A percentile compares a stretch with the other conserved stretches of the same genome.
Conservation (phyloP, 2,113 vertebrate species). For the Callaeas wilsoni region DNA sequence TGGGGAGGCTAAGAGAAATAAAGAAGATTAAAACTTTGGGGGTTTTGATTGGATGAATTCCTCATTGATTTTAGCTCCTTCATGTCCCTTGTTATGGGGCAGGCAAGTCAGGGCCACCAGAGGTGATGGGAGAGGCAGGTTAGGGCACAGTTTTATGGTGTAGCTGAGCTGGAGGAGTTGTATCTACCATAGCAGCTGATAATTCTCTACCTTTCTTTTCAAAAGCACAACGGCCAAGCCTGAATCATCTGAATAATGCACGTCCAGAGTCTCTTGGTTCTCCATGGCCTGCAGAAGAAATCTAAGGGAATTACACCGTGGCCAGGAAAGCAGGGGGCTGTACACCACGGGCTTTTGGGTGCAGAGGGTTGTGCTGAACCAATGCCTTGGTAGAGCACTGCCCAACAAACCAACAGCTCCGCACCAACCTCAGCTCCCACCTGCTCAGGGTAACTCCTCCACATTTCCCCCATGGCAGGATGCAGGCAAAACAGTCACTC, state of each 20-base stretch:
- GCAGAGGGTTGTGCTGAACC: not conserved
- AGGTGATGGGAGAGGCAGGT: not conserved
- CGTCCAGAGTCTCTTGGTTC: not conserved
- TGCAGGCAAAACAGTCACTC: not conserved
- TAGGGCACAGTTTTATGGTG: not conserved
- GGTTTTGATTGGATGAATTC: not conserved
- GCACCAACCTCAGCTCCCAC: not conserved
- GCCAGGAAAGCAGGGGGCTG: not conserved
- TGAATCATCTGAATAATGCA: not conserved
- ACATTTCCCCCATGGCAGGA: not conserved
- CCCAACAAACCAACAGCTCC: not conserved
- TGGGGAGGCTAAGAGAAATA: not conserved
- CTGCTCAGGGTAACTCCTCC: not conserved
- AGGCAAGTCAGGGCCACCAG: not conserved
- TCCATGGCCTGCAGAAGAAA: not conserved
- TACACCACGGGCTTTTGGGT: fast-evolving
- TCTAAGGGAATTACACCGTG: fast-evolving
- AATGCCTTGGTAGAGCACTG: not conserved
- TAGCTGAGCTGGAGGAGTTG: not conserved
- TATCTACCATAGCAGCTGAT: not conserved
- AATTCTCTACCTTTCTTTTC: not conserved
- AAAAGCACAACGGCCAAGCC: not conserved
- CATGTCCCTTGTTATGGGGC: not conserved
- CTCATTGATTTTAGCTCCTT: not conserved
- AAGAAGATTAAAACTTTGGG: not conserved